These are phyloP conservation scores for Galeruca laticollis DNA, from an alignment of 2,888 invertebrate species.

Conservation along the genomic window DNA sequence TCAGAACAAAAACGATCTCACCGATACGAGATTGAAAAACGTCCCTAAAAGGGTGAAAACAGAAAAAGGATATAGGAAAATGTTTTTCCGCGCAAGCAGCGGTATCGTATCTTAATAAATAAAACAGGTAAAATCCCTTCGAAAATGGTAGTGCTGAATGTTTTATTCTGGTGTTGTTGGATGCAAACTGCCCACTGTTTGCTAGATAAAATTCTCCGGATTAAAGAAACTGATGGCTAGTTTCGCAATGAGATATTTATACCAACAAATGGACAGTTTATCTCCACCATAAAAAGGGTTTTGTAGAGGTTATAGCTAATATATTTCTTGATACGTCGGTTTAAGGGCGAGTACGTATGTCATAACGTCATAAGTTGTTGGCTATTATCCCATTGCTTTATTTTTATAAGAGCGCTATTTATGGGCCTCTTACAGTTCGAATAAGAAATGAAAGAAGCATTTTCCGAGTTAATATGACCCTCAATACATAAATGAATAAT, in stretches of 20 bases:
- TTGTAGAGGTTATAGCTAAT: constrained; percentile 25
- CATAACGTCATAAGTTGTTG: not conserved
- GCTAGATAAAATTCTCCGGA: constrained; percentile 14
- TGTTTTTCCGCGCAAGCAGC: not conserved
- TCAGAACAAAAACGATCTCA: constrained; percentile 14
- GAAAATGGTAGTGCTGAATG: constrained; percentile 23
- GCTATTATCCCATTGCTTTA: not conserved
- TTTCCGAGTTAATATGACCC: no score
- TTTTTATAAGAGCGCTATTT: not conserved
- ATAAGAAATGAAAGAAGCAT: no score
- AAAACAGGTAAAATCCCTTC: constrained; percentile 16
- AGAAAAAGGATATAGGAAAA: not conserved
- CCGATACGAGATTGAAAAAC: constrained; percentile 7
- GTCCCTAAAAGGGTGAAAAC: not conserved
- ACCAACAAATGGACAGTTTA: constrained; percentile 20
- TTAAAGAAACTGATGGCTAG: not conserved
- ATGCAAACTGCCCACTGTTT: constrained; percentile 28
- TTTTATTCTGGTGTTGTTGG: constrained; percentile 32
- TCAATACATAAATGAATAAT: no score
- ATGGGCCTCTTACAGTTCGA: not conserved
- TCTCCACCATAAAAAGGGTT: constrained; percentile 22
- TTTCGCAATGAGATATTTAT: constrained; percentile 25
- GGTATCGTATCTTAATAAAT: constrained; percentile 6
- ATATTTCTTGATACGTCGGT: constrained; percentile 10
- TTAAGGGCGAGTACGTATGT: constrained; percentile 3